phyloP scores from a whole-genome alignment of 2,888 invertebrate species.

The Pogonocherus hispidulus region DNA sequence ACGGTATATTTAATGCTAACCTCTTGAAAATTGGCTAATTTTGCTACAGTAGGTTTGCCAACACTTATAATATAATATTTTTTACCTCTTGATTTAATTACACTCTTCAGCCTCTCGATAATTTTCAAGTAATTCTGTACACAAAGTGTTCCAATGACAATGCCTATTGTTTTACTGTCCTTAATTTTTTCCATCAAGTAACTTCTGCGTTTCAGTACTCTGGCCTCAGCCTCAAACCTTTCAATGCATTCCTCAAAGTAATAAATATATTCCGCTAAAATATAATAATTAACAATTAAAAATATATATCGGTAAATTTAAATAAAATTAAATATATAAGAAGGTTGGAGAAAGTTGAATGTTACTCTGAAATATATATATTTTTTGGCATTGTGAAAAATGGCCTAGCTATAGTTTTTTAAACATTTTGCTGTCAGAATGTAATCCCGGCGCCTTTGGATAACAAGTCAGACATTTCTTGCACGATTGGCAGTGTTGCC shows the following conservation, averaged over 20 bases:
- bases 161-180: constrained; percentile 89
- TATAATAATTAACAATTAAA: too few relatives aligned
- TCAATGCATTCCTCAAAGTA: constrained; percentile 69
- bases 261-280: constrained; percentile 73
- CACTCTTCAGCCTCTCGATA: constrained; percentile 79
- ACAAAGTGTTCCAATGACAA: constrained; percentile 92
- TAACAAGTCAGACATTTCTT: too few relatives aligned
- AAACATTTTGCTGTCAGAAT: too few relatives aligned
- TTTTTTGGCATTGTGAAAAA: too few relatives aligned
- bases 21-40: constrained; percentile 95
- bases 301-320: too few relatives aligned
- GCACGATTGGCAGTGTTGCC: too few relatives aligned
- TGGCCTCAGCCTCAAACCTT: constrained; percentile 67
- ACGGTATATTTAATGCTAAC: constrained; percentile 65
- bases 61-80: constrained; percentile 93
- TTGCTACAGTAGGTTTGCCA: constrained; percentile 94
- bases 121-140: constrained; percentile 84
- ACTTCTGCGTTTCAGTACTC: constrained; percentile 83
- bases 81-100: constrained; percentile 83
- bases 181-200: constrained; percentile 92
- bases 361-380: too few relatives aligned
- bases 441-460: too few relatives aligned
- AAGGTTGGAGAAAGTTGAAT: too few relatives aligned
- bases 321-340: too few relatives aligned
- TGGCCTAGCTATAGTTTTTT: too few relatives aligned